Evolutionary conservation across 2,888 invertebrate species (phyloP), one percentile per base, ranked within the genome.

Genomic region (Acheta domesticus): DNA sequence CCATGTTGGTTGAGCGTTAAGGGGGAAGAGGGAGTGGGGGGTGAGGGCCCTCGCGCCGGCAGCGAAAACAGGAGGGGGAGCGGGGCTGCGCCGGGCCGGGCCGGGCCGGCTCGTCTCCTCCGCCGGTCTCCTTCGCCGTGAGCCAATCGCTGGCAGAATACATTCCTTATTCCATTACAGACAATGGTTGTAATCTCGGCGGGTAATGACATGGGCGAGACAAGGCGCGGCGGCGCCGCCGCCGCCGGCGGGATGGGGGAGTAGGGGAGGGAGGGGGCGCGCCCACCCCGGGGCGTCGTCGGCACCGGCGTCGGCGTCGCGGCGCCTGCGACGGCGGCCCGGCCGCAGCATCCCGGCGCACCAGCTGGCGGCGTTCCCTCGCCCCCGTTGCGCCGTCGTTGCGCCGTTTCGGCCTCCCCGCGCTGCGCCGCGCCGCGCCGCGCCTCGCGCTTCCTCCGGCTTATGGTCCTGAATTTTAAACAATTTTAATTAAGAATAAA

Each of bases 61-160:
- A 19, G 62, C 62, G 62, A 19, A 5, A 36, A 36, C 36, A 36
- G 36, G 36, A 36, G 36, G 16, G 62, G 62, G 62, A 62, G 62
- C n/a, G 62, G 62, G 14, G 14, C 62, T 62, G 14, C 16, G 62
- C 62, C n/a, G 4, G 36, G 36, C 36, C 36, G 14, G 62, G 62
- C 62, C n/a, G 4, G 36, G 36, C 36, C 36, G 36, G 36, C 36
- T 36, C 36, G 5, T 36, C 36, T 36, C 36, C 36, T 36, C 36
- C 23, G 23, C 23, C 36, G 36, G 36, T 36, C 36, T 36, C 36
- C 36, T 36, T 36, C 36, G 36, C 36, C 36, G 14, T 62, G 62
- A 62, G 62, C 62, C 62, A 62, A 62, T 62, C 62, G 62, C 62
- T 62, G 62, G 62, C 62, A 62, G 62, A 62, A 62, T 62, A n/a